A percentile compares a stretch with the other conserved stretches of the same genome.
phyloP scores from a whole-genome alignment of 2,888 invertebrate species.

The Pandemis heparana region DNA sequence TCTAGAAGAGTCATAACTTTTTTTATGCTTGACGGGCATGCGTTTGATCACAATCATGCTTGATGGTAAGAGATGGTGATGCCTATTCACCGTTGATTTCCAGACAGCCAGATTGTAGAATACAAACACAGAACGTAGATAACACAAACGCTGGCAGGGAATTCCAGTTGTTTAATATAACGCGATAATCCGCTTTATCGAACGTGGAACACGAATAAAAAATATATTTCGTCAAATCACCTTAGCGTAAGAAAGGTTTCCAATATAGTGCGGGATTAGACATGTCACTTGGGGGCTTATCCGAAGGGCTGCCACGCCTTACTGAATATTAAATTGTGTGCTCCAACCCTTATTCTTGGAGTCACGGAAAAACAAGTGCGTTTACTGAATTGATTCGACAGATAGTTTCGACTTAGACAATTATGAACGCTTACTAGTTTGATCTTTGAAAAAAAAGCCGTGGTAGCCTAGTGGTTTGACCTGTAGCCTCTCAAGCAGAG shows the following conservation, averaged over 20 bases:
- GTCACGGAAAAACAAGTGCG: constrained; percentile 9
- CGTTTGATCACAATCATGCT: too few relatives aligned
- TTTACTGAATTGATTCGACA: not conserved
- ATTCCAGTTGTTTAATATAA: not conserved
- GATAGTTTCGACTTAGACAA: not conserved
- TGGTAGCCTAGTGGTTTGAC: too few relatives aligned
- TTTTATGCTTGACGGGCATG: too few relatives aligned
- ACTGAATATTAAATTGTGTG: constrained; percentile 39
- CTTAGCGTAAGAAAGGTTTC: constrained; percentile 38
- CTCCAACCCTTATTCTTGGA: constrained; percentile 25
- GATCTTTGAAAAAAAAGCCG: not conserved
- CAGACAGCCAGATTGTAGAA: too few relatives aligned
- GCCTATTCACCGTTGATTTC: too few relatives aligned
- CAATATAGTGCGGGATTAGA: constrained; percentile 40
- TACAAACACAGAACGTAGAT: too few relatives aligned
- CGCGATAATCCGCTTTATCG: constrained; percentile 1
- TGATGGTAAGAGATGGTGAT: too few relatives aligned
- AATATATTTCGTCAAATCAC: constrained; percentile 28
- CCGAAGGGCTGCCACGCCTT: constrained; percentile 38
- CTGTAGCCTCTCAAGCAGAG: too few relatives aligned
- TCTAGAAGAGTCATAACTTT: not conserved
- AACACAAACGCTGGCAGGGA: too few relatives aligned
- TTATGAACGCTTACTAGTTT: not conserved
- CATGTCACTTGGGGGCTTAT: constrained; percentile 40
- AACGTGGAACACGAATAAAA: constrained; percentile 19